Conservation (phyloP, 2,888 invertebrate genomes). For the Nasonovia ribisnigri region DNA sequence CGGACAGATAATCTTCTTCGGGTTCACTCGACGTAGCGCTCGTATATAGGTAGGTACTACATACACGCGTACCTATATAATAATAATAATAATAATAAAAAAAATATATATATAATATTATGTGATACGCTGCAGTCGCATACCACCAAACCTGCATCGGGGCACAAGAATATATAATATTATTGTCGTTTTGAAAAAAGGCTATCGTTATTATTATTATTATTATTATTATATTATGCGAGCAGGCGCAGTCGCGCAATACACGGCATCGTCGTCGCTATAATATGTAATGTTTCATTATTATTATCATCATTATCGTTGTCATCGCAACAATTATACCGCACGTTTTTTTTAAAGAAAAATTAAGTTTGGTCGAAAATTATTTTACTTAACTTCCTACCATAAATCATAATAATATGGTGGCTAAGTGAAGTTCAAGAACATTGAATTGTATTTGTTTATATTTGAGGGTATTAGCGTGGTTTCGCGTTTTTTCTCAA, state of each 20-base stretch:
- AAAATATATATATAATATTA: background rate
- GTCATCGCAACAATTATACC: background rate
- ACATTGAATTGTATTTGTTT: background rate
- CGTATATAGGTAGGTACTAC: background rate
- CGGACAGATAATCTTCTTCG: constrained; percentile 53
- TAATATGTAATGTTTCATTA: background rate
- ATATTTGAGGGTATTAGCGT: background rate
- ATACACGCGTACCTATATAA: background rate
- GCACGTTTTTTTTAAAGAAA: background rate
- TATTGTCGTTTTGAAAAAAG: background rate
- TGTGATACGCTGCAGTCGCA: background rate
- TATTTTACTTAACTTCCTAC: background rate
- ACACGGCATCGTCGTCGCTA: background rate
- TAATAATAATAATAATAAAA: constrained; percentile 23
- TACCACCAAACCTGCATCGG: constrained; percentile 27
- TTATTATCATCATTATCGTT: background rate
- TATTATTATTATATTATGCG: background rate
- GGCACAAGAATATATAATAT: constrained; percentile 1
- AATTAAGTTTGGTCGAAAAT: background rate
- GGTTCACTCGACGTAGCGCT: constrained; percentile 7
- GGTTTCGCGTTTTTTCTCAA: background rate
- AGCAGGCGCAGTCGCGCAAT: background rate
- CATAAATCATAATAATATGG: background rate
- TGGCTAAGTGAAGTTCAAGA: background rate
- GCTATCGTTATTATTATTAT: background rate